Base-by-base conservation (phyloP, 2,113 vertebrate genomes). In the Rostratula benghalensis region DNA sequence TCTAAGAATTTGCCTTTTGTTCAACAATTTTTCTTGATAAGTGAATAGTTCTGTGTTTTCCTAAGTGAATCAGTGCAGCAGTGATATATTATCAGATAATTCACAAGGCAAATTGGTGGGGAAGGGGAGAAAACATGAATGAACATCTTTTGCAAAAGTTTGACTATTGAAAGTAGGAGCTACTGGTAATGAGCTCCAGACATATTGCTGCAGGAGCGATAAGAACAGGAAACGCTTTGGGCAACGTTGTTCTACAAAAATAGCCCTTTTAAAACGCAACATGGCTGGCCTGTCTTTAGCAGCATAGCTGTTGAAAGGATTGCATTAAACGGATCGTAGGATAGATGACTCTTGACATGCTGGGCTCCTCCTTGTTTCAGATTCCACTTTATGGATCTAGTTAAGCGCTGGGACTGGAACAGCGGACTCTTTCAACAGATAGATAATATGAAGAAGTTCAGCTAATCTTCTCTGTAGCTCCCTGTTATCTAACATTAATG, bases 151-250 rank as follows among this genome's bases (percentile, higher is more conserved):
- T 86, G 63, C 61, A 81, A 68, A 78, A 86, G 68, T 90, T 54
- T 83, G 87, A 56, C 91, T 91, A 93, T 48, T 96, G 87, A 78
- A 92, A 85, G 60, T 79, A 70, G 19, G n/a, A 93, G 83, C 78
- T 96, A 93, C 91, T 94, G 65, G 59, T 93, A 93, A 93, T 82
- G 51, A 90, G 79, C 74, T 90, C 95, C 95, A 97, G 89, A 94
- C 91, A 68, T 78, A 48, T 28, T 86, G 69, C 94, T 59, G 39
- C 35, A 93, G 77, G 89, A 95, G 75, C 2, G 87, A 95, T 95
- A 96, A 96, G 94, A 89, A 67, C 87, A 94, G 94, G 93, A 97
- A 96, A 85, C 68, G 94, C 96, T 96, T 94, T 96, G 89, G 83
- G 93, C 94, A 95, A 95, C 83, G 60, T 64, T 87, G 82, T 87